Base-by-base conservation (phyloP, 1,140 invertebrate species). In the Trichonephila clavipes region DNA sequence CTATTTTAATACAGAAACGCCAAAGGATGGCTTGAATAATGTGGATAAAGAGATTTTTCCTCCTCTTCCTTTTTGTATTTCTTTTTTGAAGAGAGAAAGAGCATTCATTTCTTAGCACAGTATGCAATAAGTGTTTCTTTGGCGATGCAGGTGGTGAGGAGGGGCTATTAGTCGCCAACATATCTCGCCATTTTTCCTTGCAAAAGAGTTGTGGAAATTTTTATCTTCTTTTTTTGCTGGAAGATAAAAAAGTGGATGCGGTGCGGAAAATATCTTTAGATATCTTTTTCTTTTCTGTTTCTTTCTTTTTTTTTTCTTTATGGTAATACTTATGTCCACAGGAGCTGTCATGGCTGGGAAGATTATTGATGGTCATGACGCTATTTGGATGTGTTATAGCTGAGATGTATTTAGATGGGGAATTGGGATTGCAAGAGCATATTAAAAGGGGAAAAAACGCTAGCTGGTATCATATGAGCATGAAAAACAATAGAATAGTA, bases 121-220 rank as follows among this genome's bases (percentile, higher is more conserved):
- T 77, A 51, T 51, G 51, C 51, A 51, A 77, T 34, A 34, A 28
- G 72, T 77, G 72, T 34, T 77, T 77, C 28, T 28, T 77, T 77
- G 72, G 72, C 72, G 34, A 77, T 16, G 72, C 72, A 77, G 72
- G 72, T 77, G 72, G 72, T 19, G 28, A 40, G 72, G 72, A 77
- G 28, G 24, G 24, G 72, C 72, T 77, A 77, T 77, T 77, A 51
- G 72, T 77, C 72, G 72, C 72, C 72, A 77, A 77, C 72, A 40
- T 24, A 77, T 40, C 12, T 18, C 72, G 16, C 72, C 34, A 34
- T 28, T 40, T 77, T 77, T 34, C 10, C 51, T 51, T 51, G 7
- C 10, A 51, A 10, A 51, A 51, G 51, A 40, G 34, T 40, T 40
- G 51, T 19, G 14, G 18, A 28, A 34, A 10, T 77, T 77, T 34